Evolutionary conservation across 2,113 vertebrate species (phyloP).

Genomic region (Phylloscopus whistleri): DNA sequence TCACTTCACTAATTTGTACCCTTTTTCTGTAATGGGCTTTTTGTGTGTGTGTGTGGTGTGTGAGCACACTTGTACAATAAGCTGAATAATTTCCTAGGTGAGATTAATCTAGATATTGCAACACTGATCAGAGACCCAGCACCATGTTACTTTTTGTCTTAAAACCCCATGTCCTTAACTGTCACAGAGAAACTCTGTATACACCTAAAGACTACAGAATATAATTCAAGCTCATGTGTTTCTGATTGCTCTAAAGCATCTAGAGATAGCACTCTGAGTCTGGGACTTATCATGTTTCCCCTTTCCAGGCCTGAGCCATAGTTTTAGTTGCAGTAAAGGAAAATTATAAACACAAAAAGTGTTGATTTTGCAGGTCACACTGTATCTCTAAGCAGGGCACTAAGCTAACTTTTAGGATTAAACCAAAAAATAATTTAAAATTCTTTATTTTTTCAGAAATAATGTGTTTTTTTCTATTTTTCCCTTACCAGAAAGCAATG

Average conservation of each 20-base stretch:
- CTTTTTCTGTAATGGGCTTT: background rate
- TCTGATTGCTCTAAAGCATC: background rate
- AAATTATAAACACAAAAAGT: constrained; percentile 33
- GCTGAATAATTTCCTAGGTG: background rate
- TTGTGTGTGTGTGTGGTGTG: too few relatives aligned
- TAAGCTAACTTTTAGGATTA: background rate
- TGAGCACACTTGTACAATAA: background rate
- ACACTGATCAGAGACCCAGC: background rate
- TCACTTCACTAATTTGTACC: background rate
- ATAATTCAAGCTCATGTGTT: constrained; percentile 42
- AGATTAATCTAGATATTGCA: background rate
- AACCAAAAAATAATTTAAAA: background rate
- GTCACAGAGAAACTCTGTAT: constrained; percentile 1
- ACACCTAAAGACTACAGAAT: constrained; percentile 16
- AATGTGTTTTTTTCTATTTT: background rate
- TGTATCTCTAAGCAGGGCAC: background rate
- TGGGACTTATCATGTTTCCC: constrained; percentile 19
- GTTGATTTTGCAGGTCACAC: background rate
- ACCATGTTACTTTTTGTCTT: background rate
- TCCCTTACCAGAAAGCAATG: background rate
- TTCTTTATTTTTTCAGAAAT: background rate
- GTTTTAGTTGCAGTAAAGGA: constrained; percentile 43
- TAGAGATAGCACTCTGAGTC: constrained; percentile 3
- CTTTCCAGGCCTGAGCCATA: constrained; percentile 4
- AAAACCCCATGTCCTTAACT: constrained; percentile 3